Evolutionary conservation across 2,888 invertebrate genomes (phyloP).

Genomic region (Netelia virgata): DNA sequence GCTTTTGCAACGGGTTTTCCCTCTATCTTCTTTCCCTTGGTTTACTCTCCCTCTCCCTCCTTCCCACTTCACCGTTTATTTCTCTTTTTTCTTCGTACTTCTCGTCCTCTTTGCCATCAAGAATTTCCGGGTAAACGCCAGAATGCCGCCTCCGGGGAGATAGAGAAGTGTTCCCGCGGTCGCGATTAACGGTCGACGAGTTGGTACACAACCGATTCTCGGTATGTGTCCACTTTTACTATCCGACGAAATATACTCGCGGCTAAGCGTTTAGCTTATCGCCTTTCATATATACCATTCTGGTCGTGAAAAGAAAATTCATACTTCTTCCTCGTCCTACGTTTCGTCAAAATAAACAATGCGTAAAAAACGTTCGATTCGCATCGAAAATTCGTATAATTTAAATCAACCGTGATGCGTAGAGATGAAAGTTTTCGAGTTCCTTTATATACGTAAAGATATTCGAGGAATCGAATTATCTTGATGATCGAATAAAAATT

Average conservation of each 20-base stretch:
- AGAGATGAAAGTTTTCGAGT: not conserved
- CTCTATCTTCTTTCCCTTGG: not conserved
- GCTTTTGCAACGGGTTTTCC: slow-evolving; percentile 52
- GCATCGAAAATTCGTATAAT: no score
- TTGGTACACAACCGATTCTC: not conserved
- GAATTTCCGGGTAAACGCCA: slow-evolving; percentile 43
- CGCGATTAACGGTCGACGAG: slow-evolving; percentile 49
- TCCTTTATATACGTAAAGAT: not conserved
- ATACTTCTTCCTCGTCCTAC: no score
- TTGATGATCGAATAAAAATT: slow-evolving; percentile 7
- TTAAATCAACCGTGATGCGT: not conserved
- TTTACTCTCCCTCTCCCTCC: slow-evolving; percentile 15
- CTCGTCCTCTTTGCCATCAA: slow-evolving; percentile 20
- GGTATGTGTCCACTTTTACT: slow-evolving; percentile 20
- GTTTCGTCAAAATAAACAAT: no score
- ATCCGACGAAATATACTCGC: slow-evolving; percentile 16
- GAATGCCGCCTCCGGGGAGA: slow-evolving; percentile 17
- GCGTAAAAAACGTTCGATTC: no score
- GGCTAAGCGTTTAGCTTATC: not conserved
- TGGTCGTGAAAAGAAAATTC: no score
- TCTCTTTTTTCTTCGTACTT: not conserved
- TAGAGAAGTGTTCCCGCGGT: slow-evolving; percentile 29
- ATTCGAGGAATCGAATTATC: not conserved
- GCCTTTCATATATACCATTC: no score
- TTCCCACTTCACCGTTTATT: not conserved